Evolutionary conservation across 64 coral and sea anemone species (phyloP).

Genomic region (Montipora sp.): DNA sequence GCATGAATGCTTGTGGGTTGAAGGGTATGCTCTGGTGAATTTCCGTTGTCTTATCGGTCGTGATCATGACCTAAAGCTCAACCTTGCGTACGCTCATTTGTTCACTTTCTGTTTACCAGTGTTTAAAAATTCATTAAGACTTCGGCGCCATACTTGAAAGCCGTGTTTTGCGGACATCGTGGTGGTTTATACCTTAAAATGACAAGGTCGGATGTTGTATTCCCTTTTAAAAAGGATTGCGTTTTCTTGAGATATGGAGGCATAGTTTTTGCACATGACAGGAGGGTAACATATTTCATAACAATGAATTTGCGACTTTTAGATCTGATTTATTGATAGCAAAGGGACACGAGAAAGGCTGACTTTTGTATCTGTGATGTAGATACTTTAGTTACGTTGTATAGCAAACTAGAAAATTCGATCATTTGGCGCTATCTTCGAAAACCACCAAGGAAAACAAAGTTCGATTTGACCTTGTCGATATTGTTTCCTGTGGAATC

Average conservation of each 20-base stretch:
- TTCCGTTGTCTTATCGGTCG: slow-evolving; percentile 69
- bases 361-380: background rate
- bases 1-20: slow-evolving; percentile 19
- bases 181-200: background rate
- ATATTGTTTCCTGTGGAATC: background rate
- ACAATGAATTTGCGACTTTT: slow-evolving; percentile 33
- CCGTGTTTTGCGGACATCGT: background rate
- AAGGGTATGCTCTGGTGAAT: slow-evolving; percentile 28
- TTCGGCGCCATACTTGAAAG: slow-evolving; percentile 21
- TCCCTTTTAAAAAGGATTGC: background rate
- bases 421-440: background rate
- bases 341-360: background rate
- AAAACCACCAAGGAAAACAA: slow-evolving; percentile 1
- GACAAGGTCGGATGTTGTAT: background rate
- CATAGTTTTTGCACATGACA: slow-evolving; percentile 27
- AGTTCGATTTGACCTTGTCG: background rate
- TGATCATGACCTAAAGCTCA: slow-evolving; percentile 45
- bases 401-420: background rate
- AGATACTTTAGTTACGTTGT: background rate
- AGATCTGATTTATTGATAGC: slow-evolving; percentile 14
- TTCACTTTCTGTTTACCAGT: slow-evolving; percentile 16
- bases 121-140: slow-evolving; percentile 34
- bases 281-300: background rate
- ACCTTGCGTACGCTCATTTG: slow-evolving; percentile 48
- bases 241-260: background rate